Evolutionary conservation across 2,888 invertebrate genomes (phyloP).

Genomic region (Mimachlamys varia): DNA sequence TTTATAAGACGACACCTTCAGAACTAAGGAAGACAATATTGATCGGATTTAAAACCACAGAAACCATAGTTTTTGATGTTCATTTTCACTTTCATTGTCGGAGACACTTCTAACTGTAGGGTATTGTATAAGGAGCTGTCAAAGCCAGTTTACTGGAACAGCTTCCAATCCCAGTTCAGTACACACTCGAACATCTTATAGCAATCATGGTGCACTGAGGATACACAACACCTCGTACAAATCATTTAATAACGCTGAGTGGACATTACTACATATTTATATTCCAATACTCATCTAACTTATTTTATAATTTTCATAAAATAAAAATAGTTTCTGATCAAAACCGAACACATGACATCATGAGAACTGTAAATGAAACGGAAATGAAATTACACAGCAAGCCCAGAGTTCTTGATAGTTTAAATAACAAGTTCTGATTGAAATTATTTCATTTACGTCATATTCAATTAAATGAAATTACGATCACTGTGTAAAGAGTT

Average conservation of each 20-base stretch:
- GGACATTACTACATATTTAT: too few relatives aligned
- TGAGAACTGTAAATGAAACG: neutral
- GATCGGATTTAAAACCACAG: slow-evolving; percentile 6
- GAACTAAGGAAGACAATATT: slow-evolving; percentile 8
- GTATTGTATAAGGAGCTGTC: neutral
- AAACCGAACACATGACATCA: too few relatives aligned
- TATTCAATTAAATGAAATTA: slow-evolving; percentile 10
- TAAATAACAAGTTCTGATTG: neutral
- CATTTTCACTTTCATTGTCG: neutral
- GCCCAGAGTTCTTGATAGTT: neutral
- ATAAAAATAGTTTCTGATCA: neutral
- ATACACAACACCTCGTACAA: too few relatives aligned
- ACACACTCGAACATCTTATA: too few relatives aligned
- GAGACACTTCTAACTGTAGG: neutral
- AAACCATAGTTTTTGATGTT: neutral
- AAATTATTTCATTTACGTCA: slow-evolving; percentile 16
- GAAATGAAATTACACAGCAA: neutral
- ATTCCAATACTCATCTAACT: neutral
- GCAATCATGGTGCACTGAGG: too few relatives aligned
- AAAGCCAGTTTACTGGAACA: neutral
- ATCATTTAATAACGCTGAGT: too few relatives aligned
- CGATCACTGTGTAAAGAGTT: neutral
- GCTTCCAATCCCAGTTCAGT: too few relatives aligned
- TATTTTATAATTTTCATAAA: neutral
- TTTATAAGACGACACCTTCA: neutral